phyloP scores from a whole-genome alignment of 2,113 vertebrate genomes.

The Tetrax tetrax region DNA sequence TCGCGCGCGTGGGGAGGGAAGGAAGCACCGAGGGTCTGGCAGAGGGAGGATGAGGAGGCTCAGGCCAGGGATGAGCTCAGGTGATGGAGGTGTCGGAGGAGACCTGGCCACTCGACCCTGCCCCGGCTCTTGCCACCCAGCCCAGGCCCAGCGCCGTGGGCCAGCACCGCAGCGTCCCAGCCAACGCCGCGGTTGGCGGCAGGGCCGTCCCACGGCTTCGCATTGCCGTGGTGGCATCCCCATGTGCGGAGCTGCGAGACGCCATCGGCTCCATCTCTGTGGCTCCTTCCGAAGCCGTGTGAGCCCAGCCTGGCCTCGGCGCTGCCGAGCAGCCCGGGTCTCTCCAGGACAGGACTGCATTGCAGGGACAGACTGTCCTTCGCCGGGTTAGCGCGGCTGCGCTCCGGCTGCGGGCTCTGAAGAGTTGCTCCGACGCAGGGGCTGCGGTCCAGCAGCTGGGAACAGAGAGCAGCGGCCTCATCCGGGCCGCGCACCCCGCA shows the following conservation, averaged over 20 bases:
- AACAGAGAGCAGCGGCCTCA: fast-evolving
- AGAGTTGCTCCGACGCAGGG: not conserved
- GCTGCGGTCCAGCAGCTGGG: not conserved
- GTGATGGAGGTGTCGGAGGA: not conserved
- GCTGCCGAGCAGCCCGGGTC: fast-evolving
- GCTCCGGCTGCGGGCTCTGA: not conserved
- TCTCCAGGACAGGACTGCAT: not conserved
- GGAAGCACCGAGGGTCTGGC: not conserved
- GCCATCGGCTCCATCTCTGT: fast-evolving
- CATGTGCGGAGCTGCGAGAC: fast-evolving
- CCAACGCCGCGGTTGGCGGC: fast-evolving
- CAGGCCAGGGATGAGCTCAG: fast-evolving
- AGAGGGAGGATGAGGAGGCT: not conserved
- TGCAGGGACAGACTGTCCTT: not conserved
- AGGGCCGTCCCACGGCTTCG: fast-evolving
- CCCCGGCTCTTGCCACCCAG: too few species aligned
- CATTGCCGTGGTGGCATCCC: fast-evolving
- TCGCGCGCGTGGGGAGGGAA: fast-evolving
- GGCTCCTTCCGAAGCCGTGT: fast-evolving
- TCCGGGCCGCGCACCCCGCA: not conserved
- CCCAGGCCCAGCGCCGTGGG: fast-evolving
- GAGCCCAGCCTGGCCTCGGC: not conserved
- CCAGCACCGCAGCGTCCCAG: fast-evolving
- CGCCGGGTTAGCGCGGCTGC: fast-evolving
- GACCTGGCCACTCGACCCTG: not conserved